Conservation (phyloP, 2,113 vertebrate genomes). For the Todiramphus chloris region DNA sequence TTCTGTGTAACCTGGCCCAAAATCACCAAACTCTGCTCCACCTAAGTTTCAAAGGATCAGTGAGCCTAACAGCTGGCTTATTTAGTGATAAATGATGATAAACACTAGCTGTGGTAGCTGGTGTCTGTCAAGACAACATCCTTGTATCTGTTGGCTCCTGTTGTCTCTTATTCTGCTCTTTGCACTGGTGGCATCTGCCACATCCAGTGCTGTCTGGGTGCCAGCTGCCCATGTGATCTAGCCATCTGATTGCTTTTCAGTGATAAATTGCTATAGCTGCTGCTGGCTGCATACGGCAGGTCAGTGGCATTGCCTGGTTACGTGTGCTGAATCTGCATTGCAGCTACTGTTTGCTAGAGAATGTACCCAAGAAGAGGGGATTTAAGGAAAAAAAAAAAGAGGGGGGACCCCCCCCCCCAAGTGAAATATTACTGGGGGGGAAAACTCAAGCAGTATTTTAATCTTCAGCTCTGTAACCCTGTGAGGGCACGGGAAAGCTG, state of each 20-base stretch:
- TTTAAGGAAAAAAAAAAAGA: not conserved
- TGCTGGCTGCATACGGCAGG: not conserved
- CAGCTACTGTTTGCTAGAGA: not conserved
- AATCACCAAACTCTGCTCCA: not conserved
- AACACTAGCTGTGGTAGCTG: not conserved
- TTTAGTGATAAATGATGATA: not conserved
- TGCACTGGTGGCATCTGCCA: slow-evolving; percentile 21
- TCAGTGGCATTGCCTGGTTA: not conserved
- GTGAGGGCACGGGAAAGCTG: not conserved
- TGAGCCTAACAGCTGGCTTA: not conserved
- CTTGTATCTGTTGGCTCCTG: not conserved
- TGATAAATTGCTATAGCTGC: not conserved
- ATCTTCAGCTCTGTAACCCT: not conserved
- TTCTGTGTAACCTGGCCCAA: not conserved
- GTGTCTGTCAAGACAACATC: not conserved
- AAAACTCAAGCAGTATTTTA: not conserved
- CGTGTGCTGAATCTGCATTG: not conserved
- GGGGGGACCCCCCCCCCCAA: fast-evolving
- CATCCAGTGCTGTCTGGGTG: not conserved
- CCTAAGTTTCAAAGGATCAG: not conserved
- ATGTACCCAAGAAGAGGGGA: not conserved
- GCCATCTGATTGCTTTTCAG: not conserved
- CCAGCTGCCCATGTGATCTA: not conserved
- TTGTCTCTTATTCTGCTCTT: not conserved
- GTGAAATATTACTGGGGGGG: not conserved